Evolutionary conservation across 2,113 vertebrate genomes (phyloP), one percentile per base, ranked within the genome.

Genomic region (Plestiodon gilberti): DNA sequence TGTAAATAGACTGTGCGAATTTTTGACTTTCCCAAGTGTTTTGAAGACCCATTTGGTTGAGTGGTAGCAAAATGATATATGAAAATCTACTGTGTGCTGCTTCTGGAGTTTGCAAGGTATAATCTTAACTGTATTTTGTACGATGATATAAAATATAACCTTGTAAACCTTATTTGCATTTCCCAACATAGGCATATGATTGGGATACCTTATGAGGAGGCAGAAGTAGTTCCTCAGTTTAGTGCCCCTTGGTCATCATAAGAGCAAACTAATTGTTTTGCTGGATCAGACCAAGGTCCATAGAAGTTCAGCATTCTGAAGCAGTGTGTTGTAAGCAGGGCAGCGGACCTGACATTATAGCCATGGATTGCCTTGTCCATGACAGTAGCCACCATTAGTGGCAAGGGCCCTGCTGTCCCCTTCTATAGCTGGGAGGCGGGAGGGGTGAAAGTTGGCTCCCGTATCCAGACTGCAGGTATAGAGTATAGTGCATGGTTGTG

Each of bases 201-300:
- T 4, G 7, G 3, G 20, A 0, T 0, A 18, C 20, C 30, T 22
- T n/a, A 0, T 14, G 65, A 59, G 57, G 67, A 22, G 43, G 1
- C 38, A n/a, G 67, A 20, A 62, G 59, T 64, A 22, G 28, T 0
- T 1, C 86, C 9, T 0, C 1, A 61, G 59, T 0, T 4, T 75
- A 84, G 85, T 83, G 81, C 35, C 48, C 28, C 17, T 15, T 57
- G 55, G 10, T 57, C 11, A 17, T 17, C 17, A 2, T 57, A 57
- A 57, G 13, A 57, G 13, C 55, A 57, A 13, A 57, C 3, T 13
- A 14, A 57, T 57, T 57, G 55, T 17, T 17, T 57, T 57, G 55
- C 55, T 57, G 55, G 43, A 48, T 48, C 43, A 48, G 43, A 57
- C 17, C 55, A 57, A 57, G 55, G 2, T 14, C n/a, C 67, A 33